Evolutionary conservation across 1,140 invertebrate species (phyloP), one percentile per base, ranked within the genome.

Genomic region (Brachionus manjavacas): DNA sequence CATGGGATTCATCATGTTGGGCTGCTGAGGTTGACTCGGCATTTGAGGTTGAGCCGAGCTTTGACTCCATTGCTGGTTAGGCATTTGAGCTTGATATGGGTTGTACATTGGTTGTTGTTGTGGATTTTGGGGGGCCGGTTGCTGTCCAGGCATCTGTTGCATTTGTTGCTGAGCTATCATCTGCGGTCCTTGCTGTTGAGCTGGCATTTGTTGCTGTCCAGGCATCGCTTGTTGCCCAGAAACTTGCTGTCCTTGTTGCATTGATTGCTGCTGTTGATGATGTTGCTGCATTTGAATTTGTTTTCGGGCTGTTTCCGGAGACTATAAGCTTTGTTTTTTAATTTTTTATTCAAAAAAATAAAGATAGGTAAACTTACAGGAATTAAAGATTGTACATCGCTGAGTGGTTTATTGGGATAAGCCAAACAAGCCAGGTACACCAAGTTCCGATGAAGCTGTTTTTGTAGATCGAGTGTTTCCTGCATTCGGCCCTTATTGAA

Each of bases 401-500:
- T 64, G 11, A 81, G 16, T 7, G 79, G 79, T 46, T 81, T 81
- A 12, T 81, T 81, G 2, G 79, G 79, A 81, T 81, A 81, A 25
- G 79, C 79, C 35, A 81, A 39, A 35, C 79, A 81, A 46, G 79
- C 52, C 14, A 81, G 31, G 43, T 81, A 81, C 14, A 81, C 79
- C 25, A 81, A 68, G 35, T 81, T 81, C 11, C 79, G 31, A 35
- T 81, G 79, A 52, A 81, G 41, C 43, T 81, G 79, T 43, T 81
- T 81, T 43, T 81, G 79, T 41, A 81, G 41, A 46, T 81, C 79
- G 6, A 81, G 14, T 39, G 79, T 81, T 20, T 81, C 79, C 43
- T 81, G 79, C 79, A 81, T 81, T 25, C 79, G 20, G 16, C 79
- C 79, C 23, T 81, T 81, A 14, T 68, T 81, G 31, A 81, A 64